Base-by-base conservation (phyloP, 2,888 invertebrate species). In the Actias luna region DNA sequence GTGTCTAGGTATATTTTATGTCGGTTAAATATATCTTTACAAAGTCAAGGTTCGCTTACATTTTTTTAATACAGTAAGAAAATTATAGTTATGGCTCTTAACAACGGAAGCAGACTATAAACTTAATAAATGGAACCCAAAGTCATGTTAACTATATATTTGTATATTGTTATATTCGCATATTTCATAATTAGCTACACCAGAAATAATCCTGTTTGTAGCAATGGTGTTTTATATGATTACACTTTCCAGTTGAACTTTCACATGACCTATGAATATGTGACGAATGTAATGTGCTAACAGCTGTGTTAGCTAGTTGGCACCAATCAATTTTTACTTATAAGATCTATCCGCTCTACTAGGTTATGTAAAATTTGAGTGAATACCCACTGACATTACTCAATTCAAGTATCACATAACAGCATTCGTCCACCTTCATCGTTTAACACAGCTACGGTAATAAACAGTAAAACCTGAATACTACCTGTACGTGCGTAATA, bases 331-430 rank as follows among this genome's bases (percentile, higher is more conserved):
- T 64, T 52, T 59, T 61, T 52, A 59, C 61, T 64, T 52, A 46
- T 58, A 33, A 58, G 55, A 59, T 62, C 52, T 35, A 59, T 62
- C 42, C 61, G 42, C 42, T 57, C 58, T 58, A 62, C 33, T 33
- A 2, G 27, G 66, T 75, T 75, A 75, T 61, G 64, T 75, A 75
- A 75, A 69, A 66, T 65, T 42, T 64, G 63, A 69, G 69, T 65
- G 64, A 69, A 73, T 68, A 72, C 72, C 73, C 69, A 70, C 69
- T 62, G 39, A 59, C 65, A 67, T 75, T 75, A 72, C 74, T 69
- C 65, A 74, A 75, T 69, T 66, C 66, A 69, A 64, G 67, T 72
- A 75, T 70, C 68, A 66, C 69, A 69, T 74, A 69, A 74, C 67
- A 66, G 60, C 62, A 62, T 68, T 68, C 58, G 68, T 64, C 60